These are phyloP conservation scores for Cyprinodon diabolis DNA, from an alignment of 2,797 vertebrate species.

Conservation along the genomic window DNA sequence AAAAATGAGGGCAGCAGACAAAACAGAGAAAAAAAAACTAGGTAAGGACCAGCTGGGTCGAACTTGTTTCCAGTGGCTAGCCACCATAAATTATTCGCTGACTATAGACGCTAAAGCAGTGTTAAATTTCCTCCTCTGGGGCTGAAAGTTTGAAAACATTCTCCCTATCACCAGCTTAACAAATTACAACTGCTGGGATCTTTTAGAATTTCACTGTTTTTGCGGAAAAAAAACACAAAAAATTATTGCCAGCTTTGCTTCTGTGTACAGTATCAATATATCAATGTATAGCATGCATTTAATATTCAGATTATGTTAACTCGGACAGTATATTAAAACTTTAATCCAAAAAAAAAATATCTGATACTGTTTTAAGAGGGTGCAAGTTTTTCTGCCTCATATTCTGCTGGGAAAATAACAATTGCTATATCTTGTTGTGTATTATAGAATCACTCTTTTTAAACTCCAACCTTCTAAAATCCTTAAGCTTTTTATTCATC, in stretches of 20 bases:
- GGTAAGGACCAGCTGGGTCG: slow-evolving; percentile 4
- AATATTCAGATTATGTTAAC: neutral
- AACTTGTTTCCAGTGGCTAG: slow-evolving; percentile 9
- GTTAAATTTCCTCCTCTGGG: neutral
- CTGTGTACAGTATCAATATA: neutral
- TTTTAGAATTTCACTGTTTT: neutral
- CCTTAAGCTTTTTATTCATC: neutral
- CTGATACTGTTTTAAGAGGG: too few species aligned
- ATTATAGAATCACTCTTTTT: neutral
- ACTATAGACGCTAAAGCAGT: slow-evolving; percentile 1
- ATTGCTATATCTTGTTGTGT: neutral
- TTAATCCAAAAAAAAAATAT: neutral
- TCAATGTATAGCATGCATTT: neutral
- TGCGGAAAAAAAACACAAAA: too few species aligned
- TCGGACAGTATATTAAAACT: neutral
- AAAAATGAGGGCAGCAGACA: neutral
- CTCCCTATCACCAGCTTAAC: neutral
- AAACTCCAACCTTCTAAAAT: neutral
- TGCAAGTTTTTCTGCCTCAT: neutral
- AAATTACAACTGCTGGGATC: neutral
- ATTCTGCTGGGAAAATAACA: neutral
- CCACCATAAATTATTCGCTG: neutral
- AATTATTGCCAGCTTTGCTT: neutral
- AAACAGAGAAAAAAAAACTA: neutral
- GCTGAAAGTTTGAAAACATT: neutral